Evolutionary conservation across 1,140 invertebrate genomes (phyloP).

Genomic region (Steinernema feltiae): DNA sequence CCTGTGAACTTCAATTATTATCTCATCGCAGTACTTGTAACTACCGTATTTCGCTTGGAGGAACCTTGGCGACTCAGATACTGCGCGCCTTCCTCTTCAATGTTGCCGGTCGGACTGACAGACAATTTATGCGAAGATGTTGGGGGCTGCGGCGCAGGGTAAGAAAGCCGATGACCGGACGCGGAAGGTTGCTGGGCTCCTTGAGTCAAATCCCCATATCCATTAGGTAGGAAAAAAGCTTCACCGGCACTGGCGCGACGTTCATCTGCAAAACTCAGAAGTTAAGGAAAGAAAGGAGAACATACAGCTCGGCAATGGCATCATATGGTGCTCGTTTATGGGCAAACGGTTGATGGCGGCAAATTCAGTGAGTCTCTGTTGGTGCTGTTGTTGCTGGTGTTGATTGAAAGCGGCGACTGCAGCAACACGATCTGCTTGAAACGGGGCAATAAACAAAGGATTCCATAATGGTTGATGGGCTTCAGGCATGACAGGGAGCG

Average conservation of each 20-base stretch:
- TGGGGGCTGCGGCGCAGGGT: constrained; percentile 15
- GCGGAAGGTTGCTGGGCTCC: constrained; percentile 17
- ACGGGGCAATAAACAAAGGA: not conserved
- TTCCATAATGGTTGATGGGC: not conserved
- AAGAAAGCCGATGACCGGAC: constrained; percentile 2
- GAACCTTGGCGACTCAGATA: constrained; percentile 45
- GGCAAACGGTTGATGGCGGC: not conserved
- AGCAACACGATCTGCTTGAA: not conserved
- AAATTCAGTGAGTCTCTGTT: not conserved
- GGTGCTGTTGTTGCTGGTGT: constrained; percentile 6
- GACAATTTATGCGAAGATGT: constrained; percentile 8
- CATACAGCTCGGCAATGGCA: not conserved
- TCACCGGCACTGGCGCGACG: constrained; percentile 52
- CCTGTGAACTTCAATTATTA: constrained; percentile 20
- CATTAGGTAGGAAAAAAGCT: constrained; percentile 44
- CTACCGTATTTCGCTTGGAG: constrained; percentile 48
- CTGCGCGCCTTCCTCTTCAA: constrained; percentile 45
- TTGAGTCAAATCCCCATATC: constrained; percentile 40
- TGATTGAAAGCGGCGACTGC: not conserved
- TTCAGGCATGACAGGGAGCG: not conserved
- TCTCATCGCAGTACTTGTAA: not conserved
- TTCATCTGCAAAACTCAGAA: constrained; percentile 41
- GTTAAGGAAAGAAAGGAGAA: constrained; percentile 22
- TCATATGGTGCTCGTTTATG: not conserved
- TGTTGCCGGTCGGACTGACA: constrained; percentile 22